Evolutionary conservation across 2,797 vertebrate genomes (phyloP).

Genomic region (Todus mexicanus): DNA sequence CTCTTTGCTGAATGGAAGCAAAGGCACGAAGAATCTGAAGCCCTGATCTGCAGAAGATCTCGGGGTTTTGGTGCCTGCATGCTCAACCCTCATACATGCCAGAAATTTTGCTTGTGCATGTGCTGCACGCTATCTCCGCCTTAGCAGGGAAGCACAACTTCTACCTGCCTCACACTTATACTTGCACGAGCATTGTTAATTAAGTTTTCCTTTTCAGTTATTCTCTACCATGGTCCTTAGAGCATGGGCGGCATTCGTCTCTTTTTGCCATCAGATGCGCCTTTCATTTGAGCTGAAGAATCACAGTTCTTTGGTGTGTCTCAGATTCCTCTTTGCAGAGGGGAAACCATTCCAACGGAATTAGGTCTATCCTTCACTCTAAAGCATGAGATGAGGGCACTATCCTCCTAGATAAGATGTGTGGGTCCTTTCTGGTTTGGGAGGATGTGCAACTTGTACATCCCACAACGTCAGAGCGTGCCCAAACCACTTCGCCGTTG

Average conservation of each 20-base stretch:
- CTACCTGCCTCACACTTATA: neutral
- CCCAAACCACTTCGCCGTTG: neutral
- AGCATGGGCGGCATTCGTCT: fast-evolving
- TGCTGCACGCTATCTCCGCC: neutral
- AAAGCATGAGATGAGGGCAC: neutral
- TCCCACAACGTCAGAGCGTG: fast-evolving
- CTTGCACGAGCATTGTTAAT: neutral
- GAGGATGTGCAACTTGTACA: neutral
- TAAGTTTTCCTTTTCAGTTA: neutral
- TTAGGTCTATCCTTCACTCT: neutral
- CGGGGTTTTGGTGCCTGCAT: neutral
- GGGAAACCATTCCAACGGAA: neutral
- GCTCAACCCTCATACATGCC: fast-evolving
- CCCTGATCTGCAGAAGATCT: neutral
- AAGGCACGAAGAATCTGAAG: neutral
- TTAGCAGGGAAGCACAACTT: neutral
- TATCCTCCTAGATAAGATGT: neutral
- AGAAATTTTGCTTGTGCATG: neutral
- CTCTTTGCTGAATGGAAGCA: neutral
- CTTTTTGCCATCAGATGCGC: neutral
- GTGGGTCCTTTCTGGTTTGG: neutral
- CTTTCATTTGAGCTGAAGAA: neutral
- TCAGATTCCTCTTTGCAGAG: neutral
- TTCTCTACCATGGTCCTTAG: neutral
- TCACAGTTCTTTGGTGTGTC: neutral